Evolutionary conservation across 1,140 invertebrate species (phyloP), one percentile per base, ranked within the genome.

Genomic region (Hyles vespertilio): DNA sequence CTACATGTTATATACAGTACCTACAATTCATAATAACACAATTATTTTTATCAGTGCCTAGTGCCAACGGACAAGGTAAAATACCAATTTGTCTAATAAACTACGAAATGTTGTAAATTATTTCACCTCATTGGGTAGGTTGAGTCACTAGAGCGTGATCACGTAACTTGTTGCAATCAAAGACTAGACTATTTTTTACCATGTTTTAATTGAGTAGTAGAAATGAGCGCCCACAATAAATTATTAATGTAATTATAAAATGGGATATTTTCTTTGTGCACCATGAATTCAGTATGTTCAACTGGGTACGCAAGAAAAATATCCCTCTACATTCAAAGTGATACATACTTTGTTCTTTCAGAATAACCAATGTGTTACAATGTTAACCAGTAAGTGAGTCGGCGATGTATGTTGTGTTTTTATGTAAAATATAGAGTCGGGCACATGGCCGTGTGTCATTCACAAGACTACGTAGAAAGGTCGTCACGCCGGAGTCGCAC

Each of bases 401-500:
- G 22, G 22, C 22, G 8, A 40, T 40, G 36, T 40, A 40, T 40
- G 36, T 40, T 40, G 5, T 51, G 8, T 9, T 51, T 51, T 51
- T 32, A 51, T 51, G 36, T 40, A 40, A 40, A 40, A 40, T 40
- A 40, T 2, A 5, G 36, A 40, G 36, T 40, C 36, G 59, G 55
- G 61, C 51, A 54, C 60, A 63, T 53, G 67, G 52, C 61, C 61
- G 59, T 62, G 60, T 67, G 53, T 68, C 62, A 56, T 68, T 68
- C 58, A 64, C 59, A 71, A 73, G 66, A 62, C 64, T 66, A 63
- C 59, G 63, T 67, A 51, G 67, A 73, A 73, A 71, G 68, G 68
- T 69, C 69, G 71, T 65, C 70, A 71, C 63, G 70, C 81, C 82
- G 83, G 81, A 84, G 81, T 68, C 71, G 69, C 62, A 67, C 61